phyloP scores from a whole-genome alignment of 2,888 invertebrate genomes.

The Cataglyphis albicans region DNA sequence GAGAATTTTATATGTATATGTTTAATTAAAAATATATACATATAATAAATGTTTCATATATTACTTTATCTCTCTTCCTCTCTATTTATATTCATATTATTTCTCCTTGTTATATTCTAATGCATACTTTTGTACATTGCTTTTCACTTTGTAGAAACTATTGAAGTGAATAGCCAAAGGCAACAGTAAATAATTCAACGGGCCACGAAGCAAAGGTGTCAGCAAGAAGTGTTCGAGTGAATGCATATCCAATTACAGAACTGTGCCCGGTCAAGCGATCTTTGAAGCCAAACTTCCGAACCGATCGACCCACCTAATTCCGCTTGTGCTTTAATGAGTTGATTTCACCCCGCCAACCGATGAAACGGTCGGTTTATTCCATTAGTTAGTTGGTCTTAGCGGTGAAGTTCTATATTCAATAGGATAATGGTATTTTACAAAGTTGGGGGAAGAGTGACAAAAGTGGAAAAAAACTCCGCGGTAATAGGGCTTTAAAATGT shows the following conservation, averaged over 20 bases:
- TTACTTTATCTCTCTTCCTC: not conserved
- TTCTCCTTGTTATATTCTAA: conserved; percentile 15
- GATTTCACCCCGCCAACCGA: conserved; percentile 28
- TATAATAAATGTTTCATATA: not conserved
- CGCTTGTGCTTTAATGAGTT: conserved; percentile 48
- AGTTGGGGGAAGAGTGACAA: not conserved
- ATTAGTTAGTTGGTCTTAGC: conserved; percentile 14
- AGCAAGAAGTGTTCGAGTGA: conserved; percentile 63
- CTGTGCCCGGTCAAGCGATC: conserved; percentile 45
- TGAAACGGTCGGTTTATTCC: conserved; percentile 32
- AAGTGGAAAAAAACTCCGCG: not conserved
- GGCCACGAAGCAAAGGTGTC: conserved; percentile 54
- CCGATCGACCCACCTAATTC: conserved; percentile 52
- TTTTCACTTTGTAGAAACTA: conserved; percentile 12
- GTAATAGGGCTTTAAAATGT: not conserved
- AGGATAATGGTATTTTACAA: not conserved
- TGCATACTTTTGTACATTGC: conserved; percentile 6
- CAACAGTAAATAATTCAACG: conserved; percentile 34
- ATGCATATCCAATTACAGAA: conserved; percentile 74
- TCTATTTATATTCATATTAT: not conserved
- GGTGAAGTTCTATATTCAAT: not conserved
- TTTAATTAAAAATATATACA: not conserved
- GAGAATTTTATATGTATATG: not conserved
- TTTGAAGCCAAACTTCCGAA: conserved; percentile 52
- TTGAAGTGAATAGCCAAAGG: conserved; percentile 19